Evolutionary conservation across 2,888 invertebrate species (phyloP), one percentile per base, ranked within the genome.

Genomic region (Omphaloscelis lunosa): DNA sequence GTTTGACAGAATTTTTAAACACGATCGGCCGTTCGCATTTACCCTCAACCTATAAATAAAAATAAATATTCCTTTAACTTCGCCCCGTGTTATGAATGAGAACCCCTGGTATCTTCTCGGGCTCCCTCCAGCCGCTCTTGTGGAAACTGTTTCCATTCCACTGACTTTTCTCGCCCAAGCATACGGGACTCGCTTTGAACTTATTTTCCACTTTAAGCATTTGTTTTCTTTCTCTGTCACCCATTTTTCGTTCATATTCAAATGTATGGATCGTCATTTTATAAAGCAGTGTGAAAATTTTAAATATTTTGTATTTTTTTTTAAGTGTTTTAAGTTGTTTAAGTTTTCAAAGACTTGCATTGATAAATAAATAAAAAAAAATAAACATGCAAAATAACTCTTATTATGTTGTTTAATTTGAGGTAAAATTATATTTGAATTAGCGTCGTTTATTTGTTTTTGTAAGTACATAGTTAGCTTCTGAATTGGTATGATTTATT

Each of bases 141-240:
- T 92, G 94, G 93, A 94, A 94, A 93, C 89, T 79, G 89, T 90
- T 94, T 94, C 94, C 94, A 88, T 93, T 87, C 90, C 94, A 93
- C 41, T 93, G 93, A 85, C 56, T 89, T 92, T 92, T 92, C 93
- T 94, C 93, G 89, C 91, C 93, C 89, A 91, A 91, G 91, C 93
- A 92, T 90, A 91, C 90, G 88, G 83, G 89, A 72, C 87, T 79
- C 88, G 91, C 94, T 94, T 94, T 94, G 94, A 94, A 94, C 94
- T 92, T 90, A 92, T 94, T 94, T 93, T 94, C 94, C 93, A 94
- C 94, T 92, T 91, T 90, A 89, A 89, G 90, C 91, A 86, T 91
- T 91, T 93, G 91, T 92, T 94, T 94, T 93, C 93, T 94, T 93
- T 93, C 91, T 90, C 89, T 92, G 90, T 86, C 81, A 75, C 71